phyloP scores from a whole-genome alignment of 1,140 invertebrate species.

The Linepithema humile region DNA sequence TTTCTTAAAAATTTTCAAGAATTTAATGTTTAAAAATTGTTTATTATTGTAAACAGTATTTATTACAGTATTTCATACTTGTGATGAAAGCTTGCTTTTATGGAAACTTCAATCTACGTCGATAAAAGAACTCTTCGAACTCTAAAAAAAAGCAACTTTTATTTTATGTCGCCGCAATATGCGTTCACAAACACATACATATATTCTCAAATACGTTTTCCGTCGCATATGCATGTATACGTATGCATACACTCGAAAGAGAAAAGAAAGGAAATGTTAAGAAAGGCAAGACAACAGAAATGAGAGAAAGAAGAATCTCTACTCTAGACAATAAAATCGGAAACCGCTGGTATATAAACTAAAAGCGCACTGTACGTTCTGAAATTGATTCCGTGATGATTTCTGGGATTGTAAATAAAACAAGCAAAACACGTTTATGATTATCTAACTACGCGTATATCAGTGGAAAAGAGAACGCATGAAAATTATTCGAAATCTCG shows the following conservation, averaged over 20 bases:
- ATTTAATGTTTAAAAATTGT: neutral
- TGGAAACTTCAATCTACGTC: neutral
- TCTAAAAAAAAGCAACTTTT: conserved; percentile 3
- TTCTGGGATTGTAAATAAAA: neutral
- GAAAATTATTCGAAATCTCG: neutral
- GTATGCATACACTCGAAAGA: neutral
- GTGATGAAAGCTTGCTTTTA: neutral
- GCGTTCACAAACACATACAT: neutral
- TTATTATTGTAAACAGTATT: neutral
- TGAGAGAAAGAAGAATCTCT: neutral
- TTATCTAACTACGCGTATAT: neutral
- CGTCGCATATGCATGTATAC: neutral
- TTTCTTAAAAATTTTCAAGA: neutral
- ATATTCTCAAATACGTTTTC: conserved; percentile 24
- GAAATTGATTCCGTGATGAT: conserved; percentile 47
- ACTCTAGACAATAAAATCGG: conserved; percentile 50
- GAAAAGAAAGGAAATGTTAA: neutral
- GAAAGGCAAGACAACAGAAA: neutral
- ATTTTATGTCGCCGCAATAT: conserved; percentile 36
- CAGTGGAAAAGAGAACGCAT: neutral
- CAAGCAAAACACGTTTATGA: neutral
- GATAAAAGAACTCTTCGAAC: conserved; percentile 9
- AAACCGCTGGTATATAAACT: conserved; percentile 49
- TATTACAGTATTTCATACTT: neutral
- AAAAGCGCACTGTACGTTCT: conserved; percentile 31